Evolutionary conservation across 2,797 vertebrate genomes (phyloP).

Genomic region (Bucorvus abyssinicus): DNA sequence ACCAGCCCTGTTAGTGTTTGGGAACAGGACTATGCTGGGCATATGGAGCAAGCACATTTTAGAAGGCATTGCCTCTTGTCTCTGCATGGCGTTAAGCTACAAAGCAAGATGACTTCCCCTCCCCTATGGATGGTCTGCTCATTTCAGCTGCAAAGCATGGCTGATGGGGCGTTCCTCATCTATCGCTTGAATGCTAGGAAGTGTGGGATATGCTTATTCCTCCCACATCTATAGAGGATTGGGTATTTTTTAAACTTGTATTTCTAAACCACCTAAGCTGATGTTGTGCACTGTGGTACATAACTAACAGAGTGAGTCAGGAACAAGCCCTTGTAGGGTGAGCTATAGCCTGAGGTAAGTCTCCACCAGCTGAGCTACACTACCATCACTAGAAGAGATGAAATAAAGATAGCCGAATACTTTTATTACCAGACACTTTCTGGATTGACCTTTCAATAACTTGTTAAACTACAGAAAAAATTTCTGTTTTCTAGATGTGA

Average conservation of each 20-base stretch:
- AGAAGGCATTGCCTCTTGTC: background rate
- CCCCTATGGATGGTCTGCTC: background rate
- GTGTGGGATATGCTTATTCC: background rate
- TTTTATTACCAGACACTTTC: conserved; percentile 31
- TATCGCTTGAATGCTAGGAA: background rate
- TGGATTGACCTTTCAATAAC: conserved; percentile 50
- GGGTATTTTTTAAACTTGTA: background rate
- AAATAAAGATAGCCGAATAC: conserved; percentile 44
- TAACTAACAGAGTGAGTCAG: conserved; percentile 31
- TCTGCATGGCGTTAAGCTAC: background rate
- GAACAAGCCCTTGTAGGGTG: background rate
- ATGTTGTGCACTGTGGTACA: background rate
- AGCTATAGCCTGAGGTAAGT: conserved; percentile 53
- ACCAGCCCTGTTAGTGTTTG: background rate
- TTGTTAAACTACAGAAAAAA: conserved; percentile 52
- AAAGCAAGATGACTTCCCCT: background rate
- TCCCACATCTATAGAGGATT: background rate
- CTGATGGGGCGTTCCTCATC: background rate
- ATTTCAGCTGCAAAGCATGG: background rate
- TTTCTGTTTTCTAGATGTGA: conserved; percentile 42
- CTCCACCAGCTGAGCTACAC: conserved; percentile 31
- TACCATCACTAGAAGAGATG: background rate
- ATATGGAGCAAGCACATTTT: background rate
- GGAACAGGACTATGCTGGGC: background rate
- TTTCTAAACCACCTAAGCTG: conserved; percentile 30